Conservation (phyloP, 2,113 vertebrate genomes). For the Podocnemis expansa region DNA sequence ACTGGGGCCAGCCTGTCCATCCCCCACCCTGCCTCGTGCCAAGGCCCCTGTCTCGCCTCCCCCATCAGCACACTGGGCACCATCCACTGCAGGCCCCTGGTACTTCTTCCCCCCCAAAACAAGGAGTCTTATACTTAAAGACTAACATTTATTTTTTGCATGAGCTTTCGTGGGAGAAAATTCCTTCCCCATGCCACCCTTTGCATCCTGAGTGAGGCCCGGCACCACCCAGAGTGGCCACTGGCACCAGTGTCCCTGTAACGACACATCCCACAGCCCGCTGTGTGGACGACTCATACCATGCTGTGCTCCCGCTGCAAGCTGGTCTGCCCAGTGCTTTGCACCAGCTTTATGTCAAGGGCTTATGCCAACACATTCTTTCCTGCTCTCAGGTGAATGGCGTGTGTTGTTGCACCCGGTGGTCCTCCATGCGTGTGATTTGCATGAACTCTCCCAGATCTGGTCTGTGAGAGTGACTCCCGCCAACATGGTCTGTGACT, state of each 20-base stretch:
- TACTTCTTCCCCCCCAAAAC: too few species aligned
- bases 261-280: background rate
- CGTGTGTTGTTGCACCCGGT: background rate
- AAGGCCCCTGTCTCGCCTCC: too few species aligned
- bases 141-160: too few species aligned
- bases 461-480: background rate
- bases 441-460: background rate
- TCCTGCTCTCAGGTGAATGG: background rate
- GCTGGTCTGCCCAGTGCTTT: background rate
- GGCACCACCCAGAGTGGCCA: too few species aligned
- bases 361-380: background rate
- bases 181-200: too few species aligned
- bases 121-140: too few species aligned
- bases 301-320: background rate
- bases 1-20: background rate
- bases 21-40: too few species aligned
- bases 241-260: too few species aligned
- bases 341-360: background rate
- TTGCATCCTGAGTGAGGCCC: too few species aligned
- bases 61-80: background rate
- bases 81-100: fast-evolving
- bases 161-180: too few species aligned
- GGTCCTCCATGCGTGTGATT: background rate
- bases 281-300: background rate
- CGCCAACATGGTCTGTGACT: background rate